Percentiles rank a stretch among this genome's conserved stretches.
Evolutionary conservation across 2,888 invertebrate genomes (phyloP).

Genomic region (Drosophila nr. perissopoda): DNA sequence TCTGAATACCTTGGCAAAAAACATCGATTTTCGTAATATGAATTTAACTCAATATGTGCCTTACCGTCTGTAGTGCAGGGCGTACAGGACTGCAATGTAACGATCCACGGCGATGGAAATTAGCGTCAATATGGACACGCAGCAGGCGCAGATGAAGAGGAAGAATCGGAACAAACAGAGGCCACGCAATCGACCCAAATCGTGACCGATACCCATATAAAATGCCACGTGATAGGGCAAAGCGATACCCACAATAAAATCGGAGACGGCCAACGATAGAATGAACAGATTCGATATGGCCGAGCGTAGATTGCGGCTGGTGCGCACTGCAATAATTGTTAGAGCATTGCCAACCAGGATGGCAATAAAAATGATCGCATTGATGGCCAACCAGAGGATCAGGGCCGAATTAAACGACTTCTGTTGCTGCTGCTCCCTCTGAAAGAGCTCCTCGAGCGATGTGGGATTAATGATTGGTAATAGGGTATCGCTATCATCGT

Average conservation of each 20-base stretch:
- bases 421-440: conserved; percentile 4
- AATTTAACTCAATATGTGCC: conserved; percentile 14
- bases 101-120: conserved; percentile 92
- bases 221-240: conserved; percentile 92
- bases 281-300: conserved; percentile 92
- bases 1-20: neutral
- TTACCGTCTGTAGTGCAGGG: conserved; percentile 90
- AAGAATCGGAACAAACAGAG: conserved; percentile 91
- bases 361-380: conserved; percentile 88
- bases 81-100: conserved; percentile 92
- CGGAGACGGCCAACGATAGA: conserved; percentile 91
- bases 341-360: conserved; percentile 91
- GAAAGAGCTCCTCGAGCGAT: neutral
- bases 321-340: conserved; percentile 90
- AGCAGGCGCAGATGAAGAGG: conserved; percentile 90
- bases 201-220: conserved; percentile 87
- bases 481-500: neutral
- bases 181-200: conserved; percentile 87
- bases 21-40: neutral
- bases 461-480: conserved; percentile 5
- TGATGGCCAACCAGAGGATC: conserved; percentile 88
- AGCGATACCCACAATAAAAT: conserved; percentile 91
- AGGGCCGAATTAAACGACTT: conserved; percentile 49
- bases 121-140: conserved; percentile 92
- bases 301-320: conserved; percentile 89